Evolutionary conservation across 1,140 invertebrate species (phyloP), one percentile per base, ranked within the genome.

Genomic region (Drosophila murphyi): DNA sequence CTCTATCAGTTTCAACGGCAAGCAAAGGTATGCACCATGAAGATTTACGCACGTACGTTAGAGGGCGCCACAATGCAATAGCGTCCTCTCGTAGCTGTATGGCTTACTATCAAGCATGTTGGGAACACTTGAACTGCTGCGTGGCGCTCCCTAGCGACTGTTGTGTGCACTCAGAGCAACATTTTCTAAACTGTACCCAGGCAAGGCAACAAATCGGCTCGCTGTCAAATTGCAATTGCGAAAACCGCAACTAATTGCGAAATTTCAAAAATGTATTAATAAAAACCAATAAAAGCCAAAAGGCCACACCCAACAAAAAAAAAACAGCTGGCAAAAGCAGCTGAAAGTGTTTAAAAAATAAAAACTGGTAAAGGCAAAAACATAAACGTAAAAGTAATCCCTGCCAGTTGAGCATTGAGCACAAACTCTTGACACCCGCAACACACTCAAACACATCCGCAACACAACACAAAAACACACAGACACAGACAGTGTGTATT

Each of bases 231-330:
- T 67, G 62, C 62, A 67, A n/a, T 32, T 39, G 62, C 54, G n/a
- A 48, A 48, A 43, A 55, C 64, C 71, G 71, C 71, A 61, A 73
- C 64, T 45, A 73, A 73, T 73, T 73, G 43, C 47, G 32, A 41
- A 47, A 39, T 61, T 60, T 51, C 5, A 51, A 32, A 48, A 50
- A 34, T 67, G 28, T 47, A 56, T 55, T 48, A 37, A 48, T 41
- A 59, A 61, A 7, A 20, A 55, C 3, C 29, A 35, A 35, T n/a
- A 29, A 60, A 67, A 60, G 39, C 4, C 56, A 39, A 12, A n/a
- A 31, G 37, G 34, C 37, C 61, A 51, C 61, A 64, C 63, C 48
- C 55, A 54, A 37, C 57, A 54, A 20, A 43, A 45, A 57, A 50
- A 57, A 4, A 50, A 4, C 35, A 34, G 37, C 35, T 41, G 29